Percentiles rank a stretch among this genome's conserved stretches.
Conservation (phyloP, 1,140 invertebrate species). For the Drosophila tropicalis region DNA sequence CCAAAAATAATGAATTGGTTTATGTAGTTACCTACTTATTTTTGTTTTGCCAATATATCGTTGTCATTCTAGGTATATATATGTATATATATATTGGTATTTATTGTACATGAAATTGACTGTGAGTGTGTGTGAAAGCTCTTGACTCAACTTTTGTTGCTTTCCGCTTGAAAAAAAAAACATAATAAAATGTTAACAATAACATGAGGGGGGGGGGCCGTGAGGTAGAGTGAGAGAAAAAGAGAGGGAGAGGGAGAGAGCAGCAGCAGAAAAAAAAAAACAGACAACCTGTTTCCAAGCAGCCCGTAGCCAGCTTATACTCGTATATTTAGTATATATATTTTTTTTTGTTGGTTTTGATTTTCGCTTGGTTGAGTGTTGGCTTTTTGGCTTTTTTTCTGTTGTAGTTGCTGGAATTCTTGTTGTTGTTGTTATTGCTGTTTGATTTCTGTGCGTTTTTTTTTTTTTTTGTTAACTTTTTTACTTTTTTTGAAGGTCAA, state of each 20-base stretch:
- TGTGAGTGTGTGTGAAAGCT: constrained; percentile 28
- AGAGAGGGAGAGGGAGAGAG: constrained; percentile 16
- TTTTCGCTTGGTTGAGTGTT: constrained; percentile 68
- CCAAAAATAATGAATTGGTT: not conserved
- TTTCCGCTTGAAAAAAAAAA: constrained; percentile 61
- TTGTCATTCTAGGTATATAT: constrained; percentile 3
- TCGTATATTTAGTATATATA: constrained; percentile 39
- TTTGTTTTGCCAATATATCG: constrained; percentile 8
- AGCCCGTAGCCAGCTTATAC: constrained; percentile 34
- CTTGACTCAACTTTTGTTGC: constrained; percentile 54
- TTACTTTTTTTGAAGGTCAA: constrained; percentile 63
- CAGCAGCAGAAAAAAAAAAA: not conserved
- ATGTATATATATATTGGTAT: constrained; percentile 12
- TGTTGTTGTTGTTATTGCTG: constrained; percentile 53
- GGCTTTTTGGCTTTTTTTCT: constrained; percentile 18
- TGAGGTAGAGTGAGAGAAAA: constrained; percentile 37
- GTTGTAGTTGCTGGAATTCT: constrained; percentile 24
- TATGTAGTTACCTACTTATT: not conserved
- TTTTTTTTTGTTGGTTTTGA: constrained; percentile 42
- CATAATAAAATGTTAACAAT: constrained; percentile 78
- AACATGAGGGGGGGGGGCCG: constrained; percentile 16
- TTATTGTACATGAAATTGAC: not conserved
- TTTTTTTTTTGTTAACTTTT: not conserved
- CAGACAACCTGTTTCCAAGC: constrained; percentile 53
- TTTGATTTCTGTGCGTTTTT: constrained; percentile 73